Evolutionary conservation across 1,140 invertebrate species (phyloP).

Genomic region (Lepidotrigona ventralis): DNA sequence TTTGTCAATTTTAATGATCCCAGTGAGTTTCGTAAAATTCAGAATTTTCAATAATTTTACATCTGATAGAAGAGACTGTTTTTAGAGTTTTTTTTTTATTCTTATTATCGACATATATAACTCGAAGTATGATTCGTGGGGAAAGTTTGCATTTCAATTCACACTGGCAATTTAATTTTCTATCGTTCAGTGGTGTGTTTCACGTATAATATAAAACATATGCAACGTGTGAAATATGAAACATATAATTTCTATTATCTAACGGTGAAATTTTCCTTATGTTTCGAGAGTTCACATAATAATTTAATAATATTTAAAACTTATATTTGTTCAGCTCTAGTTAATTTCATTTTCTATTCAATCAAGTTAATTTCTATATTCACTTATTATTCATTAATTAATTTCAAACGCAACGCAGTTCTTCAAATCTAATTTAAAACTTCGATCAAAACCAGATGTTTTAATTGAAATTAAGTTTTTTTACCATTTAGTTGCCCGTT

Average conservation of each 20-base stretch:
- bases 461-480: no score
- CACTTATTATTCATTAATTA: no score
- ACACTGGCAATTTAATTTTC: neutral
- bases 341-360: no score
- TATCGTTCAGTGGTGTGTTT: neutral
- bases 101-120: neutral
- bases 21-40: neutral
- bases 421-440: no score
- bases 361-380: neutral
- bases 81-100: neutral
- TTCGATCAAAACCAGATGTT: no score
- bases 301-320: neutral
- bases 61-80: neutral
- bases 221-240: neutral
- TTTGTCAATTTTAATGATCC: neutral
- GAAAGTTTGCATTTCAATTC: neutral
- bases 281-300: neutral
- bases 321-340: neutral
- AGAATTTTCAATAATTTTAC: neutral
- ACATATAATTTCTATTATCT: neutral
- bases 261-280: neutral
- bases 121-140: neutral
- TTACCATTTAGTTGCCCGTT: no score
- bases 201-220: neutral
- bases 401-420: no score